phyloP scores from a whole-genome alignment of 2,888 invertebrate genomes.

The Helleia helle region DNA sequence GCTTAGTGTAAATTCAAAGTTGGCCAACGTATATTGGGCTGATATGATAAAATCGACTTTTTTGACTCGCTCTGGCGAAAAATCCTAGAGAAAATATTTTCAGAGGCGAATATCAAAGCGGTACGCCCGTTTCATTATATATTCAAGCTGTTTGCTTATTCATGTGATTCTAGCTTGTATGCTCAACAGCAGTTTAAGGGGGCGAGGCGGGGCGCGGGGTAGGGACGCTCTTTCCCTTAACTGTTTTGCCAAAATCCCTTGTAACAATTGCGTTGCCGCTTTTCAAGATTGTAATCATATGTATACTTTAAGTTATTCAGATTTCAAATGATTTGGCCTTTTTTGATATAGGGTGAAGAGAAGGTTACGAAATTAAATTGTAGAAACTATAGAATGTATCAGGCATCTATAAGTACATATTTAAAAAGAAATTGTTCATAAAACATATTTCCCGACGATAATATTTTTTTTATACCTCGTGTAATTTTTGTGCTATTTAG shows the following conservation, averaged over 20 bases:
- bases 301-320: no score
- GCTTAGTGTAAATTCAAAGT: neutral
- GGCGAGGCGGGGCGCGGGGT: conserved; percentile 1
- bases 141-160: conserved; percentile 9
- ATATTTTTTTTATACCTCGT: no score
- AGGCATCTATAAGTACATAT: no score
- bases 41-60: conserved; percentile 4
- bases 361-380: no score
- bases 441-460: no score
- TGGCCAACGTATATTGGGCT: conserved; percentile 4
- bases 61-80: conserved; percentile 4
- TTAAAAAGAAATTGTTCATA: no score
- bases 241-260: conserved; percentile 1
- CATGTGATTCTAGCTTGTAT: conserved; percentile 8
- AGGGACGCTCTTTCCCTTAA: conserved; percentile 5
- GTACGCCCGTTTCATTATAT: conserved; percentile 8
- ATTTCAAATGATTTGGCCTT: no score
- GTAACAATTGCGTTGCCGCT: conserved; percentile 5
- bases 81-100: conserved; percentile 5
- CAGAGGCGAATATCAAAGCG: conserved; percentile 6
- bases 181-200: conserved; percentile 8
- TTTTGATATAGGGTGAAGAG: no score
- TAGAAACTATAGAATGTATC: no score
- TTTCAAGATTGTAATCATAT: conserved; percentile 1
- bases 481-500: no score